A percentile compares a stretch with the other conserved stretches of the same genome.
Conservation (phyloP, 2,888 invertebrate genomes). For the Amiota mariae region DNA sequence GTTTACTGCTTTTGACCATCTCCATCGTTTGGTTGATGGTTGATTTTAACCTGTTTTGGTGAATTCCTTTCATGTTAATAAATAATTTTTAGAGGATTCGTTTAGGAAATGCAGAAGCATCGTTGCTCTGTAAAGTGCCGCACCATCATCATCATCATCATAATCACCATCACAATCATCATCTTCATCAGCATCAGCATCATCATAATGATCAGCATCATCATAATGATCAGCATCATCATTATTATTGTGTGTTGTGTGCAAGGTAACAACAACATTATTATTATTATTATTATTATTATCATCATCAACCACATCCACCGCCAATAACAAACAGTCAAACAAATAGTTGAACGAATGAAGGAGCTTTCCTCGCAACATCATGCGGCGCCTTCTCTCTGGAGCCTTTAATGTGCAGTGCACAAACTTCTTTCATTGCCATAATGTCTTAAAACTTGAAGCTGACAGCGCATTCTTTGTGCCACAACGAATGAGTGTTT, state of each 20-base stretch:
- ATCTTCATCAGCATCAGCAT: no score
- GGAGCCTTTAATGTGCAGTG: background rate
- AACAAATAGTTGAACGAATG: background rate
- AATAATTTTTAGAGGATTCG: constrained; percentile 72
- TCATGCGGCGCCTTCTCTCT: background rate
- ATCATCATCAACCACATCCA: constrained; percentile 18
- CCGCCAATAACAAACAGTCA: background rate
- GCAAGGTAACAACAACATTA: background rate
- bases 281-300: constrained; percentile 3
- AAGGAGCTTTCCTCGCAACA: constrained; percentile 16
- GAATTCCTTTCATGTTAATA: constrained; percentile 70
- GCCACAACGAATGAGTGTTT: background rate
- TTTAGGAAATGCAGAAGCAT: constrained; percentile 38
- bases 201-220: constrained; percentile 43
- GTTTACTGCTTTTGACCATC: constrained; percentile 37
- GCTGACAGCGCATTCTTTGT: constrained; percentile 21
- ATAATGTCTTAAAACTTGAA: constrained; percentile 25
- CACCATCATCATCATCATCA: constrained; percentile 41
- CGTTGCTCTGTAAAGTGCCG: constrained; percentile 33
- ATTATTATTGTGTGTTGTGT: background rate
- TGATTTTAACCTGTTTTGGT: constrained; percentile 69
- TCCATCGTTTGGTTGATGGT: constrained; percentile 38
- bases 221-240: background rate
- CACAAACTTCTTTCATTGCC: constrained; percentile 13
- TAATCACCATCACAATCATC: no score